Conservation (phyloP, 2,888 invertebrate genomes). For the Platypus cylindrus region DNA sequence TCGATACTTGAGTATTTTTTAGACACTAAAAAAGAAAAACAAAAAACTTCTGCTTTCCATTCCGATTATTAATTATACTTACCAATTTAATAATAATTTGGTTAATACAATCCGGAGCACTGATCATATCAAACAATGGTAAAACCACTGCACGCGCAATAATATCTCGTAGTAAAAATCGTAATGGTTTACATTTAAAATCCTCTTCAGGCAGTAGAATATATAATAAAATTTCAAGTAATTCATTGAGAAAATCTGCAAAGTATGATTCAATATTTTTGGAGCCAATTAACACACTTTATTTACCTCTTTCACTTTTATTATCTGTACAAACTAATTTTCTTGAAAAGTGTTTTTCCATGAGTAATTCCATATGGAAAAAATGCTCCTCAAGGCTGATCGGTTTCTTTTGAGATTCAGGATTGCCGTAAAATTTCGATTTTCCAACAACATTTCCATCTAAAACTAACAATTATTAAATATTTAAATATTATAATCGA, state of each 20-base stretch:
- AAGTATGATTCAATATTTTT: conserved; percentile 12
- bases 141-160: conserved; percentile 31
- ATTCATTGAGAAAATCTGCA: conserved; percentile 66
- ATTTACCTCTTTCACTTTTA: conserved; percentile 45
- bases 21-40: conserved; percentile 50
- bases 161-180: conserved; percentile 59
- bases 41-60: no score
- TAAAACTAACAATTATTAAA: conserved; percentile 8
- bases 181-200: conserved; percentile 69
- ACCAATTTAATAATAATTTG: conserved; percentile 81
- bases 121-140: conserved; percentile 56
- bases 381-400: conserved; percentile 70
- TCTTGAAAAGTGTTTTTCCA: conserved; percentile 74
- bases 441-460: conserved; percentile 38
- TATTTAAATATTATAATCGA: no score
- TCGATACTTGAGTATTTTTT: conserved; percentile 59
- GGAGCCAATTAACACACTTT: background rate
- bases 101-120: conserved; percentile 88
- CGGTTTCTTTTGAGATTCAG: conserved; percentile 30
- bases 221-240: conserved; percentile 72
- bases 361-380: conserved; percentile 78
- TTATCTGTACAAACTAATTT: conserved; percentile 66
- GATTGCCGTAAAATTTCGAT: conserved; percentile 51
- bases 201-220: conserved; percentile 71
- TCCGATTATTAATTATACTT: conserved; percentile 36